Conservation (phyloP, 2,797 vertebrate species). For the Siniperca scherzeri region DNA sequence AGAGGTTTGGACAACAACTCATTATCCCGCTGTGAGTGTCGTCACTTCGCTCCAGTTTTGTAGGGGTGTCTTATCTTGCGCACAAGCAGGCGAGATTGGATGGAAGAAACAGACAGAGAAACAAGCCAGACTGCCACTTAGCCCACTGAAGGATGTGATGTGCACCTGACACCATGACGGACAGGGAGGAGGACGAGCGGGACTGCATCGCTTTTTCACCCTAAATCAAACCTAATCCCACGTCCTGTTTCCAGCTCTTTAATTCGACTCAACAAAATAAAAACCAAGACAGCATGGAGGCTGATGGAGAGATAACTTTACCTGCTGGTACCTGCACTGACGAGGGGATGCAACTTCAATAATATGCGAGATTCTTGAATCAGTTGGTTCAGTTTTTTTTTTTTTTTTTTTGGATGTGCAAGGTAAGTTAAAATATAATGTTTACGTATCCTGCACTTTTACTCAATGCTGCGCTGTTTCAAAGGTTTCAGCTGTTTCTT, state of each 20-base stretch:
- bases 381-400: background rate
- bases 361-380: conserved; percentile 1
- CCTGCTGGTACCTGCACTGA: too few relatives aligned
- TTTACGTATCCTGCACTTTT: background rate
- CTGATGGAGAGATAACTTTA: conserved; percentile 9
- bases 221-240: background rate
- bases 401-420: background rate
- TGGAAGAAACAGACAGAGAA: conserved; percentile 29
- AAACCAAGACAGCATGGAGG: conserved; percentile 15
- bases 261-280: background rate
- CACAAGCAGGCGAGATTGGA: conserved; percentile 39
- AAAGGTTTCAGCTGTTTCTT: background rate
- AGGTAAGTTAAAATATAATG: conserved; percentile 45
- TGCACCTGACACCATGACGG: conserved; percentile 31
- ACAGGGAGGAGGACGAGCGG: conserved; percentile 33
- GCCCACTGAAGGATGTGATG: conserved; percentile 14
- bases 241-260: background rate
- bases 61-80: conserved; percentile 47
- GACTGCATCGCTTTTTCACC: conserved; percentile 4
- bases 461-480: background rate
- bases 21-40: conserved; percentile 34
- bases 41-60: conserved; percentile 58
- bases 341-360: conserved; percentile 8
- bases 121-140: conserved; percentile 1
- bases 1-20: conserved; percentile 16